Percentiles rank a stretch among this genome's conserved stretches.
Conservation (phyloP, 2,797 vertebrate species). For the Propithecus deckenii region DNA sequence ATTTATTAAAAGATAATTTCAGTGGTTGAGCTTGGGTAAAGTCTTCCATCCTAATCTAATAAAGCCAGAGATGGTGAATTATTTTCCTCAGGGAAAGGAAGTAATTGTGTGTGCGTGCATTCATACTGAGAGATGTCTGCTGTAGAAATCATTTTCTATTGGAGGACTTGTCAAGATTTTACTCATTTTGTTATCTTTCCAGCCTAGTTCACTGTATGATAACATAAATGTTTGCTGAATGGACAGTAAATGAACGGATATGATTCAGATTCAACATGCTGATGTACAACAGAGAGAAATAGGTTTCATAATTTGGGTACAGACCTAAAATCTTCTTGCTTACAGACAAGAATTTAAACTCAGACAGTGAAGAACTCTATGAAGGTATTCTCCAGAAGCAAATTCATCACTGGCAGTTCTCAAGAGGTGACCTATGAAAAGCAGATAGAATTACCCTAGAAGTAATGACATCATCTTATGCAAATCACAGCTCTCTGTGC, state of each 20-base stretch:
- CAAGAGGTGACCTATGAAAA: neutral
- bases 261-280: neutral
- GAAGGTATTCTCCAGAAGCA: neutral
- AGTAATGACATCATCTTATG: neutral
- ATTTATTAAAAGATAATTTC: neutral
- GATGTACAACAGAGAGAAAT: neutral
- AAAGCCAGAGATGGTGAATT: neutral
- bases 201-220: neutral
- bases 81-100: neutral
- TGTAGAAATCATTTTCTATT: neutral
- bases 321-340: neutral
- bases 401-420: neutral
- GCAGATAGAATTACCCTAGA: neutral
- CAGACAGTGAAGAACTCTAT: neutral
- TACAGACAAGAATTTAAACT: neutral
- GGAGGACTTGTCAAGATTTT: neutral
- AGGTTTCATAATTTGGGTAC: neutral
- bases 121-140: neutral
- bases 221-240: constrained; percentile 26
- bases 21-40: neutral
- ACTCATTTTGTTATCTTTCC: neutral
- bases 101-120: neutral
- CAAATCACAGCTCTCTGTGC: neutral
- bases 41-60: neutral
- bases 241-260: neutral